Evolutionary conservation across 2,797 vertebrate genomes (phyloP).

Genomic region (Eupleurogrammus muticus): DNA sequence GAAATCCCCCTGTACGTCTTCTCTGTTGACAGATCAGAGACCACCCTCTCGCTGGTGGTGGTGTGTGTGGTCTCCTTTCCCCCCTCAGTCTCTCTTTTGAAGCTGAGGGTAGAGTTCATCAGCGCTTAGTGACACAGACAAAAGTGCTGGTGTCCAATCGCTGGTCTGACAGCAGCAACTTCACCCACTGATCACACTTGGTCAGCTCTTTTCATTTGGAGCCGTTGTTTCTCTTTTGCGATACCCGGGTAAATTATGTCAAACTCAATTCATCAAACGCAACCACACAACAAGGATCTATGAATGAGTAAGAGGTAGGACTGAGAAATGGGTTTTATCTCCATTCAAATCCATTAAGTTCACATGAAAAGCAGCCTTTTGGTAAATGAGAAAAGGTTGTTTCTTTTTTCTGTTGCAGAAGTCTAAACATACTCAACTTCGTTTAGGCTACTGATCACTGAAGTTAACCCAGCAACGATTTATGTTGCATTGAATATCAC

Average conservation of each 20-base stretch:
- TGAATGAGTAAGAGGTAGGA: neutral
- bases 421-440: neutral
- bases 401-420: conserved; percentile 8
- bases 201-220: conserved; percentile 50
- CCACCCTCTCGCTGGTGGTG: conserved; percentile 43
- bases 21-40: conserved; percentile 45
- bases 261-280: neutral
- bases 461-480: neutral
- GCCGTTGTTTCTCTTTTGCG: neutral
- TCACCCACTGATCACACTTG: conserved; percentile 73
- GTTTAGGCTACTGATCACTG: neutral
- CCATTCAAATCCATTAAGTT: conserved; percentile 3
- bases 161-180: conserved; percentile 68
- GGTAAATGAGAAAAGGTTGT: conserved; percentile 1
- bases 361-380: conserved; percentile 25
- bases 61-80: conserved; percentile 47
- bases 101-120: conserved; percentile 57
- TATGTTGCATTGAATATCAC: neutral
- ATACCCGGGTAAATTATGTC: neutral
- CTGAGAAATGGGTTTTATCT: neutral
- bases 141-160: conserved; percentile 69
- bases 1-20: conserved; percentile 55
- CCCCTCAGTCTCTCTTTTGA: conserved; percentile 29
- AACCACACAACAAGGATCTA: neutral
- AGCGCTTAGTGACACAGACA: conserved; percentile 67